Percentiles rank a stretch among this genome's conserved stretches.
phyloP scores from a whole-genome alignment of 2,888 invertebrate species.

The Blera fallax region DNA sequence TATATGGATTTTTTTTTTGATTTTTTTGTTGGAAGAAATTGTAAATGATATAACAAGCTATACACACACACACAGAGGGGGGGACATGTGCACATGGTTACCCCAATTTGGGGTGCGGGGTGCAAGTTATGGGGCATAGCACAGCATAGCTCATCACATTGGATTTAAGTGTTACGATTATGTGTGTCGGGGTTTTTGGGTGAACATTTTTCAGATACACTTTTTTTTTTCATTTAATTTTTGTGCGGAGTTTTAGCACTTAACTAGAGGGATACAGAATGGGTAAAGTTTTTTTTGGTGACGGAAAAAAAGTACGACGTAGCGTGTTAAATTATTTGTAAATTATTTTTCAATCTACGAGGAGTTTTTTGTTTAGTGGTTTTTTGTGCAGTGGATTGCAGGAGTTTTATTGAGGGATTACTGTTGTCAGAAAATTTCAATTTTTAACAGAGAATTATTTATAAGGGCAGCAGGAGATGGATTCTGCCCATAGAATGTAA shows the following conservation, averaged over 20 bases:
- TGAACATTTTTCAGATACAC: neutral
- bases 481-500: too few relatives aligned
- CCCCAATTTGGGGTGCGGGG: neutral
- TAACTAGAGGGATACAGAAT: neutral
- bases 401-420: constrained; percentile 11
- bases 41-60: constrained; percentile 53
- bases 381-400: neutral
- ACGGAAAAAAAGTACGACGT: neutral
- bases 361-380: too few relatives aligned
- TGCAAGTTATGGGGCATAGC: constrained; percentile 12
- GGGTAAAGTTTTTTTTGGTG: neutral
- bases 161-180: constrained; percentile 68
- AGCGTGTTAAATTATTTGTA: constrained; percentile 50
- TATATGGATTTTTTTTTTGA: constrained; percentile 24
- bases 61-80: neutral
- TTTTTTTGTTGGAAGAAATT: constrained; percentile 31
- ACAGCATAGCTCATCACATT: constrained; percentile 67
- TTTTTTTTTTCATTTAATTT: constrained; percentile 18
- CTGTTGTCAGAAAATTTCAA: constrained; percentile 26
- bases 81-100: constrained; percentile 2
- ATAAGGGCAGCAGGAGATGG: neutral
- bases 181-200: constrained; percentile 21
- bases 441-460: constrained; percentile 5
- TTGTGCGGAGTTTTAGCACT: constrained; percentile 30
- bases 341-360: constrained; percentile 60